phyloP scores from a whole-genome alignment of 2,113 vertebrate genomes.

The Sisor rabdophorus region DNA sequence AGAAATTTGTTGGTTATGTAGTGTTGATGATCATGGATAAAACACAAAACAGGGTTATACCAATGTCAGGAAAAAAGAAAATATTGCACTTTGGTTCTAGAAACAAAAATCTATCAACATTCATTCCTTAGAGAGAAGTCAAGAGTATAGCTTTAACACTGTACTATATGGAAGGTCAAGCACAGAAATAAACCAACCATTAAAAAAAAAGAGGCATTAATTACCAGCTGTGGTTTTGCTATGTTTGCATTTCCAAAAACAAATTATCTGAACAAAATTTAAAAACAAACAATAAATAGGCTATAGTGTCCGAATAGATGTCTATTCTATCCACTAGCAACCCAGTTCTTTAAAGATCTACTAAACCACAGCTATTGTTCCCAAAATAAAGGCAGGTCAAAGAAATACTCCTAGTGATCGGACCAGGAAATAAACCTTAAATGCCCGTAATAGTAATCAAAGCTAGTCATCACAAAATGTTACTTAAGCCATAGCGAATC shows the following conservation, averaged over 20 bases:
- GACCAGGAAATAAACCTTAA: constrained; percentile 68
- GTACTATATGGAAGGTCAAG: constrained; percentile 71
- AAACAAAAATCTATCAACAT: neutral
- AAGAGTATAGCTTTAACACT: constrained; percentile 82
- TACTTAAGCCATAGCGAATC: constrained; percentile 30
- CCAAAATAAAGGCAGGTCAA: constrained; percentile 68
- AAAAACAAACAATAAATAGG: constrained; percentile 24
- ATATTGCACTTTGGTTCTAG: constrained; percentile 98
- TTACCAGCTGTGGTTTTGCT: constrained; percentile 42
- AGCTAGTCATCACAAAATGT: constrained; percentile 24
- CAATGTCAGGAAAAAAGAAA: constrained; percentile 77
- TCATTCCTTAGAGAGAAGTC: constrained; percentile 64
- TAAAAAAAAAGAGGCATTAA: constrained; percentile 41
- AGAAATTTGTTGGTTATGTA: constrained; percentile 85
- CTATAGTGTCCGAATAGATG: constrained; percentile 54
- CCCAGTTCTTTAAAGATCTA: constrained; percentile 52
- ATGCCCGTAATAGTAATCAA: constrained; percentile 75
- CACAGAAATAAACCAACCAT: constrained; percentile 76
- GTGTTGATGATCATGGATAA: constrained; percentile 81
- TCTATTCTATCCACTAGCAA: constrained; percentile 60
- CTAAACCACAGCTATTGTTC: constrained; percentile 75
- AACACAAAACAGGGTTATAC: constrained; percentile 56
- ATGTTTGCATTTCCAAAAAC: constrained; percentile 52
- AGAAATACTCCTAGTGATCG: constrained; percentile 60
- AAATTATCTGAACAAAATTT: constrained; percentile 49